Evolutionary conservation across 2,888 invertebrate genomes (phyloP), one percentile per base, ranked within the genome.

Genomic region (Capitulum mitella): DNA sequence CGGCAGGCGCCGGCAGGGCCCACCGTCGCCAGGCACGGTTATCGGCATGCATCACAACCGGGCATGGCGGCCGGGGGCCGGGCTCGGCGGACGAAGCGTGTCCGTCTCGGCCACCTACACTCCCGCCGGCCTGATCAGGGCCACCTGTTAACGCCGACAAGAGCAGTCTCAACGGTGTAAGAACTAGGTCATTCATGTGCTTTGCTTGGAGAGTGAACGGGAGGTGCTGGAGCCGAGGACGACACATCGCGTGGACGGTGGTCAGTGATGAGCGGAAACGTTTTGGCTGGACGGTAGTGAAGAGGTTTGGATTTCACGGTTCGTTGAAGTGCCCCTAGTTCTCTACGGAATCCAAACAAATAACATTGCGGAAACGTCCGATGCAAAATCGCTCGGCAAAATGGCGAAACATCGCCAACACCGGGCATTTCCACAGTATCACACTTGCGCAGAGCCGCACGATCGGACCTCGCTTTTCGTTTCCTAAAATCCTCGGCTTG

Each of bases 11-110:
- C 19, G 40, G 40, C 19, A 10, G 37, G 26, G 70, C 26, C 70
- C 40, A 19, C 70, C 70, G 70, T 5, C 70, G 70, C 70, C 70
- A 70, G 70, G 70, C 26, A 3, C 70, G 70, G 70, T 70, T 70
- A 16, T 12, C 29, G 19, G 19, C 64, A 64, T 64, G 70, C 70
- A 40, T 10, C 26, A 10, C 37, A 70, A 70, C 40, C 70, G 70
- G 37, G 12, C 26, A 26, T 70, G 70, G 22, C 70, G 70, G 22
- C 70, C 70, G 40, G 12, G 58, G 70, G 26, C 70, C 0, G 37
- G 8, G 6, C 26, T 29, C 64, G 19, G 6, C 51, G n/a, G 22
- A 22, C 51, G 12, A 6, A 26, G 58, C 58, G 29, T 12, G n/a
- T 3, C 58, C 58, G 58, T 29, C n/a, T 29, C 58, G 58, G 1